Evolutionary conservation across 2,113 vertebrate genomes (phyloP), one percentile per base, ranked within the genome.

Genomic region (Leucosticte australis): DNA sequence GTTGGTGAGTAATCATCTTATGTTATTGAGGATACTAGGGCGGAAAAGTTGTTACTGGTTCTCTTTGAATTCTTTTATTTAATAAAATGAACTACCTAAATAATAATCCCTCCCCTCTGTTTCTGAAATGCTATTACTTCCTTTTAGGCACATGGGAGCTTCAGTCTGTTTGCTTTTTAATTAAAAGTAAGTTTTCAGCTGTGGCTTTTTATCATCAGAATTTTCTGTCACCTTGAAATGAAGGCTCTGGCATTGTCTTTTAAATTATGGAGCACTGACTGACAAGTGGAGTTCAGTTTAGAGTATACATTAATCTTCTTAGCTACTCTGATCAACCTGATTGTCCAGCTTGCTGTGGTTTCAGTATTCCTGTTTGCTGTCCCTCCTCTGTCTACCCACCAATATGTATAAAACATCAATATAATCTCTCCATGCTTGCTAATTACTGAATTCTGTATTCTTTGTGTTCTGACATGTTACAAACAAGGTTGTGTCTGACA

Each of bases 211-310:
- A 93, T 97, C 92, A 97, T 95, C 80, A 74, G 57, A 91, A 95
- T 96, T 95, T 95, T 94, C 90, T 97, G 84, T 98, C 98, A 97
- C 97, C 97, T 98, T 98, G 95, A 98, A 96, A 94, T 95, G 92
- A 96, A 93, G 62, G 70, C 28, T 90, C 85, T 83, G 70, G 73
- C 90, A 73, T 97, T 97, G 97, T 97, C 97, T 97, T 96, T 97
- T 97, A 97, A 97, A 95, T 97, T 97, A 94, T 85, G 93, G 95
- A 97, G 70, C 46, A 3, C 89, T 90, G 94, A 83, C 94, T 37
- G 17, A 76, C 53, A 81, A 68, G 76, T 79, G 90, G 89, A 95
- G 94, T 92, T 94, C 93, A 90, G 80, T 95, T 89, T 97, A 96
- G 94, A 97, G 89, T 93, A 92, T 63, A 75, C 95, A 97, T 98